Percentiles rank a stretch among this genome's conserved stretches.
phyloP scores from a whole-genome alignment of 2,888 invertebrate species.

The Pardosa pseudoannulata region DNA sequence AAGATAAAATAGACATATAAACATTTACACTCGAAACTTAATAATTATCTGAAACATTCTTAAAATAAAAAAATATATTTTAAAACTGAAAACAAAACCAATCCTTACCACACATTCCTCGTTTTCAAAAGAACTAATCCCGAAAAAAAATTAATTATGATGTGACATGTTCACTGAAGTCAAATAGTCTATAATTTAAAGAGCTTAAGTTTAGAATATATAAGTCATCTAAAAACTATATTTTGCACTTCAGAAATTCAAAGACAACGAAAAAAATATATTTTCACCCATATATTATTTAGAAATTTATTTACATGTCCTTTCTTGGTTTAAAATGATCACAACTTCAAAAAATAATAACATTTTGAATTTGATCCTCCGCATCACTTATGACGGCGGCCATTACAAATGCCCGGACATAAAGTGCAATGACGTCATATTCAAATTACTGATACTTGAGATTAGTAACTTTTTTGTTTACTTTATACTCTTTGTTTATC shows the following conservation, averaged over 20 bases:
- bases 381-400: constrained; percentile 69
- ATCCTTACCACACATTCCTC: background rate
- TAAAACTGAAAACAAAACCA: too few relatives aligned
- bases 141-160: background rate
- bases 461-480: too few relatives aligned
- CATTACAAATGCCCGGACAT: constrained; percentile 71
- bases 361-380: constrained; percentile 66
- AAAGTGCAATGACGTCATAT: constrained; percentile 71
- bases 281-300: background rate
- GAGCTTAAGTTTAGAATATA: background rate
- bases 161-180: background rate
- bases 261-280: background rate
- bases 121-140: background rate
- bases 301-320: background rate
- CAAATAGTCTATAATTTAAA: background rate
- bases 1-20: too few relatives aligned
- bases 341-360: constrained; percentile 45
- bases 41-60: too few relatives aligned
- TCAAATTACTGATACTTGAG: constrained; percentile 67
- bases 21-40: too few relatives aligned
- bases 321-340: background rate
- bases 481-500: too few relatives aligned
- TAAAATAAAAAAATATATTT: too few relatives aligned
- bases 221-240: background rate
- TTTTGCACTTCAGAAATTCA: background rate